Evolutionary conservation across 64 coral and sea anemone species (phyloP).

Genomic region (Stylophora pistillata): DNA sequence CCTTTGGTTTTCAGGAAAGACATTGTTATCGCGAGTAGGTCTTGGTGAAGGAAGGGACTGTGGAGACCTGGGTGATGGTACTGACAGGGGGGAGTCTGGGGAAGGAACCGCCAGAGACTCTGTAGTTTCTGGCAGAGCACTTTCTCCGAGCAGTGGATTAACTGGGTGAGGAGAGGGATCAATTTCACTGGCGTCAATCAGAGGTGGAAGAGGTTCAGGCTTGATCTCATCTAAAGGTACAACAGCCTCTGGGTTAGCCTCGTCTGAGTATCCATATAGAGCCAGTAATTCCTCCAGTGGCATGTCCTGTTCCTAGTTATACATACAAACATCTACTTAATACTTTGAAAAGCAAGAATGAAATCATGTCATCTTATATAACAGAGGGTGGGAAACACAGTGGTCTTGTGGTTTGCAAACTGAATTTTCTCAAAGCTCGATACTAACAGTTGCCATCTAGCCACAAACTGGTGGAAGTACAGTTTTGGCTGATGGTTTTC

Average conservation of each 20-base stretch:
- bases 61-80: conserved; percentile 55
- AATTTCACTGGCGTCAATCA: conserved; percentile 64
- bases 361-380: too few species aligned
- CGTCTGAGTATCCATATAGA: conserved; percentile 78
- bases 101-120: conserved; percentile 58
- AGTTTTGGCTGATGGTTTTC: too few species aligned
- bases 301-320: conserved; percentile 87
- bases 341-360: too few species aligned
- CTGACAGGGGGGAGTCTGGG: conserved; percentile 66
- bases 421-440: too few species aligned
- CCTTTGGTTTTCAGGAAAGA: conserved; percentile 97
- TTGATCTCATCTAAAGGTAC: conserved; percentile 91
- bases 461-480: too few species aligned
- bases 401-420: too few species aligned
- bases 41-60: conserved; percentile 67
- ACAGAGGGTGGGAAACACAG: too few species aligned
- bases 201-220: conserved; percentile 83
- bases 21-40: conserved; percentile 61
- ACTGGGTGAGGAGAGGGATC: neutral
- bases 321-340: neutral
- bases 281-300: conserved; percentile 92
- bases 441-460: too few species aligned
- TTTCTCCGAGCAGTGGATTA: conserved; percentile 33
- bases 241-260: conserved; percentile 48
- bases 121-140: conserved; percentile 16